Percentiles rank a stretch among this genome's conserved stretches.
Evolutionary conservation across 2,113 vertebrate species (phyloP).

Genomic region (Silurus meridionalis): DNA sequence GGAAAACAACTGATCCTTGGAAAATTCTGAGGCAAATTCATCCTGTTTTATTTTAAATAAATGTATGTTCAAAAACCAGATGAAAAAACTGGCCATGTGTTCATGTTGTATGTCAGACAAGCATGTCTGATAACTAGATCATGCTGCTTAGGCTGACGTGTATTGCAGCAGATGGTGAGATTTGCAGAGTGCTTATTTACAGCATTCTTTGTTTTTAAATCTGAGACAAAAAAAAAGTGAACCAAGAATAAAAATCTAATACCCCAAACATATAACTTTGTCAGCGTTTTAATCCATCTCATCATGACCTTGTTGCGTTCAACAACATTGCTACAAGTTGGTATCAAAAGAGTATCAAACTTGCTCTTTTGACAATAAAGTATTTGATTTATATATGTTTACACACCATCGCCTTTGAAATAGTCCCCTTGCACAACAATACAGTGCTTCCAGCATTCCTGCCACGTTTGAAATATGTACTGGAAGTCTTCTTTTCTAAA

Average conservation of each 20-base stretch:
- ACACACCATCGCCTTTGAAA: too few species aligned
- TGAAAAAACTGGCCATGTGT: too few species aligned
- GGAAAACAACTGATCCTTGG: background rate
- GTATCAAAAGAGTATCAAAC: too few species aligned
- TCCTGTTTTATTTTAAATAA: background rate
- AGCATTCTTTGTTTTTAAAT: background rate
- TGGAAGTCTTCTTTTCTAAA: too few species aligned
- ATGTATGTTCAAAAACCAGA: too few species aligned
- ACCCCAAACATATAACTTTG: background rate
- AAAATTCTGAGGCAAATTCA: background rate
- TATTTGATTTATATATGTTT: too few species aligned
- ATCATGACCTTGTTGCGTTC: background rate
- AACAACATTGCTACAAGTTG: background rate
- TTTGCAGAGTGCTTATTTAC: background rate
- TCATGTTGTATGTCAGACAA: background rate
- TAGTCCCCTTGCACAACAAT: too few species aligned
- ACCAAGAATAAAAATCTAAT: background rate
- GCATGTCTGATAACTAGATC: background rate
- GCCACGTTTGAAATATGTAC: too few species aligned
- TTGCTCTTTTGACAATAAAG: too few species aligned
- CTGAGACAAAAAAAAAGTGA: background rate
- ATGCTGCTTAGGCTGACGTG: background rate
- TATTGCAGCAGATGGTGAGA: background rate
- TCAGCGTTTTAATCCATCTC: background rate
- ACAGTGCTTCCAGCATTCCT: too few species aligned